Percentiles rank a stretch among this genome's conserved stretches.
Conservation (phyloP, 2,888 invertebrate species). For the Agonopterix arenella region DNA sequence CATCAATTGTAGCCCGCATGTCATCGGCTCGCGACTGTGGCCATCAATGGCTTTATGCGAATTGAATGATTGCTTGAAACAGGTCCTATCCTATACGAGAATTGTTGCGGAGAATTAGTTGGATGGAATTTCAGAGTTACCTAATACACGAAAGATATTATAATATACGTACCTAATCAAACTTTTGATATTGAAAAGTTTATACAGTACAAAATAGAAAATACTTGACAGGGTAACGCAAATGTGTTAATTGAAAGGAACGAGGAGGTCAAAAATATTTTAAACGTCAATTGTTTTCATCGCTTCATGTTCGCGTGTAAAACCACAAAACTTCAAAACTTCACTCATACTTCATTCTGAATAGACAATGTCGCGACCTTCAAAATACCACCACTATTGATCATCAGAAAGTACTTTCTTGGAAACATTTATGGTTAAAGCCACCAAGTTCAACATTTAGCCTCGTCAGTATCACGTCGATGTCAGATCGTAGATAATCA, state of each 20-base stretch:
- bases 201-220: too few species aligned
- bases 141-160: too few species aligned
- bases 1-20: conserved; percentile 43
- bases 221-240: too few species aligned
- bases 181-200: too few species aligned
- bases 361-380: conserved; percentile 2
- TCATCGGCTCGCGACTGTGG: conserved; percentile 24
- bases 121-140: too few species aligned
- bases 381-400: conserved; percentile 2
- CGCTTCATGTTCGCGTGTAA: not conserved
- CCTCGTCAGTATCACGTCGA: conserved; percentile 5
- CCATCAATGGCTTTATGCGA: conserved; percentile 17
- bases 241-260: too few species aligned
- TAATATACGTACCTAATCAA: too few species aligned
- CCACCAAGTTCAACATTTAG: conserved; percentile 7
- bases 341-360: not conserved
- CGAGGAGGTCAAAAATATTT: too few species aligned
- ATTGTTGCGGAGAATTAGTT: too few species aligned
- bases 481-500: conserved; percentile 5
- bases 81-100: too few species aligned
- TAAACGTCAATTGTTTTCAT: too few species aligned
- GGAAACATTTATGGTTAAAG: conserved; percentile 5
- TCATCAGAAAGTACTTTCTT: conserved; percentile 8
- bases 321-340: not conserved
- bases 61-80: conserved; percentile 32